Base-by-base conservation (phyloP, 2,113 vertebrate species). In the Tinamus guttatus region DNA sequence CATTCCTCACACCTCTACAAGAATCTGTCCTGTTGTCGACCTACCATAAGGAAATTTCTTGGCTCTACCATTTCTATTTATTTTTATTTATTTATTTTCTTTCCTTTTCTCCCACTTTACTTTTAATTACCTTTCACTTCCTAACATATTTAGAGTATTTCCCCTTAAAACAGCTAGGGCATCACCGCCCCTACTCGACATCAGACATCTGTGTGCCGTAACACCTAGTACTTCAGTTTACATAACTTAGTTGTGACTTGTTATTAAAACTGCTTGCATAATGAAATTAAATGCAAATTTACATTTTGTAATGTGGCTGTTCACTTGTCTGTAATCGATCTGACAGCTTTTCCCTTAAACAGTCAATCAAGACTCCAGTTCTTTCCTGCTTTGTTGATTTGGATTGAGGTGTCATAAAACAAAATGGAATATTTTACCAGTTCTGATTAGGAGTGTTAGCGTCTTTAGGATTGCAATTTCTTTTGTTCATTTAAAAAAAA, bases 281-380 rank as follows among this genome's bases (percentile, higher is more conserved):
- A 94, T 93, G 83, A 96, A 96, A 96, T 94, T 85, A 94, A 96
- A 89, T 85, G 74, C 83, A 93, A 93, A 81, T 92, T 95, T 96
- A 89, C 96, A 90, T 94, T 95, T 89, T 65, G 74, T 59, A 86
- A 85, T 87, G 70, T 73, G 62, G 85, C 92, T 95, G 83, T 81
- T 96, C 93, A 51, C 88, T 97, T 93, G 88, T 85, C 93, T 95
- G 81, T 93, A 96, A 96, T 96, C 95, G 96, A 94, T 87, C 88
- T 96, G 96, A 89, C 95, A 96, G 74, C 58, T 93, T 92, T 96
- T 94, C 62, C 86, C 92, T 97, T 97, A 96, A 96, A 93, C 92
- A 96, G 94, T 96, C 96, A 96, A 92, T 97, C 94, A 96, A 82
- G n/a, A 85, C 84, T 93, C 40, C 1, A 2, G 18, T 41, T 94